A percentile compares a stretch with the other conserved stretches of the same genome.
Conservation (phyloP, 2,113 vertebrate genomes). For the Siphamia tubifer region DNA sequence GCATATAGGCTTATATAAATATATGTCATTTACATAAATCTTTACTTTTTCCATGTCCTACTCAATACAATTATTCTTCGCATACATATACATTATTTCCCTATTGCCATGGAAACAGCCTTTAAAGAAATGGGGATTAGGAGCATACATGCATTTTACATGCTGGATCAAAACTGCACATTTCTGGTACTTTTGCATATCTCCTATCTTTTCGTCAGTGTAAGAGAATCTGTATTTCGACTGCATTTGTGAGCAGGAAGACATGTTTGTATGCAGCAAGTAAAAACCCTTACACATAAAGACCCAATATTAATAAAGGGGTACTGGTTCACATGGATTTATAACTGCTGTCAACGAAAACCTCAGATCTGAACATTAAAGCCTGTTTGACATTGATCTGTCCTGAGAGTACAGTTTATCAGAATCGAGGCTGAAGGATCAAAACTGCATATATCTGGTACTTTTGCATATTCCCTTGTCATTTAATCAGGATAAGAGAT, state of each 20-base stretch:
- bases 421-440: not conserved
- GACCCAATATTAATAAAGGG: not conserved
- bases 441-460: too few species aligned
- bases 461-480: too few species aligned
- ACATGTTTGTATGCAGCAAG: not conserved
- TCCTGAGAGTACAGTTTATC: not conserved
- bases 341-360: not conserved
- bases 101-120: not conserved
- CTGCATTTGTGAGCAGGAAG: not conserved
- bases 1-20: too few species aligned
- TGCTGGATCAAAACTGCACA: slow-evolving; percentile 6
- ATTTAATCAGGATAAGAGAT: too few species aligned
- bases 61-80: not conserved
- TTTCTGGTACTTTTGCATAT: slow-evolving; percentile 1
- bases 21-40: too few species aligned
- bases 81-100: not conserved
- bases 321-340: not conserved
- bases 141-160: slow-evolving; percentile 6
- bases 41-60: not conserved
- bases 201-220: slow-evolving; percentile 5
- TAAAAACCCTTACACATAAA: not conserved
- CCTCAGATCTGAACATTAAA: not conserved
- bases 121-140: not conserved
- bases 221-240: not conserved
- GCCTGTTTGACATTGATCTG: not conserved